These are phyloP conservation scores for Drosophila neonasuta DNA, from an alignment of 2,888 invertebrate species.

Conservation along the genomic window DNA sequence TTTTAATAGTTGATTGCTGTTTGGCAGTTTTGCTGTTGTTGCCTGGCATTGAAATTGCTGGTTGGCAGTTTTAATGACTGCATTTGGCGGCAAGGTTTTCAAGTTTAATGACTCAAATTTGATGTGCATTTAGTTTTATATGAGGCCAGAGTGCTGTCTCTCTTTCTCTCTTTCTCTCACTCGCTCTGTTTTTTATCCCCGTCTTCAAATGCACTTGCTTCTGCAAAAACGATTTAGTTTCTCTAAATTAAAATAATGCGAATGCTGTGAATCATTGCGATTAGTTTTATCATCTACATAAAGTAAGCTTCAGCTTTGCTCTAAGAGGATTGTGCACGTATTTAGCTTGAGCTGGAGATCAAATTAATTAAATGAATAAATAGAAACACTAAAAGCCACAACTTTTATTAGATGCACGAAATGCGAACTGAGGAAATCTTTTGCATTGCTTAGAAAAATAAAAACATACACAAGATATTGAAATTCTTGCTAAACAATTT, in stretches of 20 bases:
- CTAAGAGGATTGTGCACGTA: neutral
- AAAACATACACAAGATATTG: too few species aligned
- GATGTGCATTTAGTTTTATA: slow-evolving; percentile 65
- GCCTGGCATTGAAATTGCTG: slow-evolving; percentile 52
- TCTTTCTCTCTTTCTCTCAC: neutral
- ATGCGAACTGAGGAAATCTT: too few species aligned
- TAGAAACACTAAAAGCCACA: neutral
- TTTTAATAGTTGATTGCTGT: slow-evolving; percentile 70
- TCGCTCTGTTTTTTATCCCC: neutral
- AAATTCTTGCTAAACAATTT: too few species aligned
- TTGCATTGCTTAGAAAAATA: too few species aligned
- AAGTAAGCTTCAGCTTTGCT: neutral
- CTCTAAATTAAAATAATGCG: neutral
- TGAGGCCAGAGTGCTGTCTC: slow-evolving; percentile 15
- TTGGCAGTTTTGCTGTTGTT: slow-evolving; percentile 46
- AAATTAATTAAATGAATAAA: neutral
- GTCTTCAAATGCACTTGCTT: neutral
- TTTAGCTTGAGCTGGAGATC: neutral
- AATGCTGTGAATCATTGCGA: neutral
- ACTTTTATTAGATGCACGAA: neutral
- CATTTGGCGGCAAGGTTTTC: slow-evolving; percentile 66
- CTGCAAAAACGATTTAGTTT: neutral
- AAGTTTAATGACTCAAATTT: slow-evolving; percentile 72
- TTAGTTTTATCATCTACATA: neutral
- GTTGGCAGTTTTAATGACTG: slow-evolving; percentile 58